phyloP scores from a whole-genome alignment of 2,797 vertebrate species.

The Dromococcyx pavoninus region DNA sequence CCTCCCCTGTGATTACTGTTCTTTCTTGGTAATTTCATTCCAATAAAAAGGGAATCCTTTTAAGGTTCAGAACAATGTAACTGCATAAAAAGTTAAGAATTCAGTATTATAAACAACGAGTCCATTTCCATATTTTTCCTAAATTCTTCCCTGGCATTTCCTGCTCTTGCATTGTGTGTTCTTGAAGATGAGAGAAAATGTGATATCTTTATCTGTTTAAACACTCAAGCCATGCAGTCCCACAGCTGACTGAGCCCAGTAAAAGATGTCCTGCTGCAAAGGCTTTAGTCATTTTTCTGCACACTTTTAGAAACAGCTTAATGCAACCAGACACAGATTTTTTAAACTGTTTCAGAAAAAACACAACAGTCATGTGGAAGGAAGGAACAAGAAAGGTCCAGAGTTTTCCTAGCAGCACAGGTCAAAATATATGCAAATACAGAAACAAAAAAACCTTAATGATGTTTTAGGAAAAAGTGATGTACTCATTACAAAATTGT shows the following conservation, averaged over 20 bases:
- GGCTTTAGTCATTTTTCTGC: not conserved
- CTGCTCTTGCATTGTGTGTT: fast-evolving
- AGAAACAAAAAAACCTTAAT: not conserved
- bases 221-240: not conserved
- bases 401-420: not conserved
- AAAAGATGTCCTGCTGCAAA: not conserved
- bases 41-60: not conserved
- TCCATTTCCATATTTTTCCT: not conserved
- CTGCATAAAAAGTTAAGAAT: not conserved
- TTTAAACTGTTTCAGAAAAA: not conserved
- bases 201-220: not conserved
- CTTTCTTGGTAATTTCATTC: not conserved
- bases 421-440: not conserved
- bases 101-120: not conserved
- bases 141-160: not conserved
- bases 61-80: not conserved
- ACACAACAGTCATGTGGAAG: not conserved
- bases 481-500: not conserved
- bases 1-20: not conserved
- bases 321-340: not conserved
- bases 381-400: not conserved
- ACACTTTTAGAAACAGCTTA: not conserved
- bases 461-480: not conserved
- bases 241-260: not conserved
- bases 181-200: not conserved